A percentile compares a stretch with the other conserved stretches of the same genome.
Evolutionary conservation across 1,140 invertebrate species (phyloP).

Genomic region (Maconellicoccus hirsutus): DNA sequence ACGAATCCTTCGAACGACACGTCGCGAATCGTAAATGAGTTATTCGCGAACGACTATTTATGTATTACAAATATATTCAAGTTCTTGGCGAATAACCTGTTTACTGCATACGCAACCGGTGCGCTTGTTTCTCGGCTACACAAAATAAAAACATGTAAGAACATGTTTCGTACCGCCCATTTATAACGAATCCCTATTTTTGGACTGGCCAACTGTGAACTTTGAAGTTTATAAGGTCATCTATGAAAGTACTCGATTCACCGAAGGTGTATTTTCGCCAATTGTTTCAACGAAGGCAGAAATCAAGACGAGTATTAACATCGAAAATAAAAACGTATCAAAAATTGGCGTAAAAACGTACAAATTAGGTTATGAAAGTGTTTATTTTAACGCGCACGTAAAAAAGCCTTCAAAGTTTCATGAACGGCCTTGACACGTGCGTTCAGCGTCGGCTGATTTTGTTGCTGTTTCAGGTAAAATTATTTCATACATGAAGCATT

Average conservation of each 20-base stretch:
- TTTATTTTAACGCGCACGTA: not conserved
- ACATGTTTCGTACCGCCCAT: not conserved
- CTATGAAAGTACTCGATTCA: not conserved
- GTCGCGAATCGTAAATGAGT: not conserved
- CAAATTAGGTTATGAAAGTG: not conserved
- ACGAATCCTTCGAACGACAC: no score
- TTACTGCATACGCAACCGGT: slow-evolving; percentile 7
- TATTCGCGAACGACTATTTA: slow-evolving; percentile 8
- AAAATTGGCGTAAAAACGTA: not conserved
- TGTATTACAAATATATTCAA: slow-evolving; percentile 3
- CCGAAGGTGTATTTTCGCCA: no score
- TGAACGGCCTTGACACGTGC: slow-evolving; percentile 6
- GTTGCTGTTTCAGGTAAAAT: slow-evolving; percentile 4
- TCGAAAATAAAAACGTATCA: not conserved
- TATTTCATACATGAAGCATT: not conserved
- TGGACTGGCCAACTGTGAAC: not conserved
- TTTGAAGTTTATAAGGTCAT: slow-evolving; percentile 4
- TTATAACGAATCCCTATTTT: not conserved
- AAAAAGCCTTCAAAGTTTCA: slow-evolving; percentile 4
- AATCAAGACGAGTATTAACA: no score
- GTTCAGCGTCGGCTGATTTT: not conserved
- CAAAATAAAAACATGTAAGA: not conserved
- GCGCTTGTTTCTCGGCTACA: slow-evolving; percentile 2
- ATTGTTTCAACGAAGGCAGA: no score
- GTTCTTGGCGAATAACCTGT: slow-evolving; percentile 7